Conservation (phyloP, 2,888 invertebrate genomes). For the Lysandra coridon region DNA sequence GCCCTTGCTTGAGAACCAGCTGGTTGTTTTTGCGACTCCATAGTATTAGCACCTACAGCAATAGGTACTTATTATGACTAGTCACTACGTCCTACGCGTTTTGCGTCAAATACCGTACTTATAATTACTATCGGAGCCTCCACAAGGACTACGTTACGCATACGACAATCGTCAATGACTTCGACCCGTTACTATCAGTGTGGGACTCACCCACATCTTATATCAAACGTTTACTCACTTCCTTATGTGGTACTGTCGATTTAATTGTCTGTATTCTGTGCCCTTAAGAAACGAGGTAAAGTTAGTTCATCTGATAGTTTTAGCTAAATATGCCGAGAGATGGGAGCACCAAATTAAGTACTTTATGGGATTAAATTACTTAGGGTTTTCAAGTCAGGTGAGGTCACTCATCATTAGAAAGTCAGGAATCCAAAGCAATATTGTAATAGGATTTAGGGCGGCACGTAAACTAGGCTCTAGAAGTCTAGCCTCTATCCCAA, state of each 20-base stretch:
- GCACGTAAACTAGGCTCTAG: too few relatives aligned
- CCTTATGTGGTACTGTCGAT: neutral
- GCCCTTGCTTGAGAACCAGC: neutral
- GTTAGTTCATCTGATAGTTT: neutral
- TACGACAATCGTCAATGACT: conserved; percentile 19
- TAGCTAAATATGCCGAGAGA: neutral
- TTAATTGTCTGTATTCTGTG: neutral
- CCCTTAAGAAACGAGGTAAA: neutral
- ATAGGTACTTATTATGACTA: neutral
- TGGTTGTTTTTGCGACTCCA: conserved; percentile 4
- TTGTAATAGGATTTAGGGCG: neutral
- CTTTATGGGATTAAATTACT: too few relatives aligned
- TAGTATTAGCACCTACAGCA: neutral
- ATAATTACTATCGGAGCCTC: conserved; percentile 9
- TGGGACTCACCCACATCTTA: conserved; percentile 23
- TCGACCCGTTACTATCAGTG: conserved; percentile 16
- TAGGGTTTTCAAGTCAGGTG: too few relatives aligned
- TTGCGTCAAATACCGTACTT: neutral
- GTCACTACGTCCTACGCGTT: conserved; percentile 4
- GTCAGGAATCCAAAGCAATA: neutral
- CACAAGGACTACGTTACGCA: conserved; percentile 25
- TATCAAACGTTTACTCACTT: conserved; percentile 16
- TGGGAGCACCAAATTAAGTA: too few relatives aligned
- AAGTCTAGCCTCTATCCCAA: neutral
- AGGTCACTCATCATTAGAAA: too few relatives aligned